Percentiles rank a stretch among this genome's conserved stretches.
Evolutionary conservation across 2,797 vertebrate genomes (phyloP).

Genomic region (Setipinna tenuifilis): DNA sequence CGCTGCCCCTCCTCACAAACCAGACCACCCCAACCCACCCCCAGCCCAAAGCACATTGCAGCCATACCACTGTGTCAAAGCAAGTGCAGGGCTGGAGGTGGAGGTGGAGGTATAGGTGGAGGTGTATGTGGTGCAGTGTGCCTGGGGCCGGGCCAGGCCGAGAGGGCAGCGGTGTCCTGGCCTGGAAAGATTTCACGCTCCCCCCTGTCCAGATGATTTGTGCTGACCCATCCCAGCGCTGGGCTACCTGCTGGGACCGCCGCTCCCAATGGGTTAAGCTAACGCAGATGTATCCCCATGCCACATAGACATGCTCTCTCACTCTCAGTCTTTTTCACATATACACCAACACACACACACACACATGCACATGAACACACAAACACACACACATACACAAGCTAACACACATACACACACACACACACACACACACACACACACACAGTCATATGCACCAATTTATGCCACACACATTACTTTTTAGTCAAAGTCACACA

Average conservation of each 20-base stretch:
- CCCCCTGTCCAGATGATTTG: constrained; percentile 91
- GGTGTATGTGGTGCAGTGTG: neutral
- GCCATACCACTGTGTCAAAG: constrained; percentile 75
- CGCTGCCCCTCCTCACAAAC: neutral
- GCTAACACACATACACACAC: neutral
- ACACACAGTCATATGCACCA: neutral
- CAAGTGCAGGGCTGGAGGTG: constrained; percentile 76
- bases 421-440: neutral
- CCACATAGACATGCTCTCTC: constrained; percentile 53
- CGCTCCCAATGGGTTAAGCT: constrained; percentile 79
- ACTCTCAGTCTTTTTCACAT: constrained; percentile 47
- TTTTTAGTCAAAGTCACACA: constrained; percentile 3
- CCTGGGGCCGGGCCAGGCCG: constrained; percentile 41
- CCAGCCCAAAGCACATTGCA: constrained; percentile 68
- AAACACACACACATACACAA: neutral
- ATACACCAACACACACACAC: constrained; percentile 57
- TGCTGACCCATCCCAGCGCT: constrained; percentile 75
- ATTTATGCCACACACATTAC: constrained; percentile 10
- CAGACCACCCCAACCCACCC: neutral
- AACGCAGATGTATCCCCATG: constrained; percentile 75
- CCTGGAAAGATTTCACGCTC: constrained; percentile 94
- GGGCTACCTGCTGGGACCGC: constrained; percentile 86
- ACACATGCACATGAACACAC: constrained; percentile 19
- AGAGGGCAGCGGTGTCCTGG: constrained; percentile 70
- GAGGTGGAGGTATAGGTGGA: constrained; percentile 50